A percentile compares a stretch with the other conserved stretches of the same genome.
Conservation (phyloP, 92 coral and sea anemone genomes). For the Porites lobata region DNA sequence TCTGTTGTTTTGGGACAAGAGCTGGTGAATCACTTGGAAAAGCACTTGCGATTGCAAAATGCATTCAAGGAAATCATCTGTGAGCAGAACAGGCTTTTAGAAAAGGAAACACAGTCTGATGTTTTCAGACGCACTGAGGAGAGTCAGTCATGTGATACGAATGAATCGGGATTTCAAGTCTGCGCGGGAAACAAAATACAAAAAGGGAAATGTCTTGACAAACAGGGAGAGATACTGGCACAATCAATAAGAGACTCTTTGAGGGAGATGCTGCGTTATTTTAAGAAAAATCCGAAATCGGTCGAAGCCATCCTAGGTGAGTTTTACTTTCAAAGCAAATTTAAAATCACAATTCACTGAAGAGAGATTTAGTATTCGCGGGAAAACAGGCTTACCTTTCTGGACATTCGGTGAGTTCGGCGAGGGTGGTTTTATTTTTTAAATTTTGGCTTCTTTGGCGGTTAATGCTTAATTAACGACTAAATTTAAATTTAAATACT, state of each 20-base stretch:
- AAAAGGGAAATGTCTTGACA: conserved; percentile 45
- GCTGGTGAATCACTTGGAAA: conserved; percentile 59
- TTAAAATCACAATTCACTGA: not conserved
- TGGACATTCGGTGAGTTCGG: no score
- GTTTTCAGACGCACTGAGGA: not conserved
- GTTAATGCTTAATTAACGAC: no score
- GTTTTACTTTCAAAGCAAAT: not conserved
- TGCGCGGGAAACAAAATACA: not conserved
- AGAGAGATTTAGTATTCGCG: no score
- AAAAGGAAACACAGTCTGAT: not conserved
- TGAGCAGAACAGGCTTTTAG: not conserved
- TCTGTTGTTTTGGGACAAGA: conserved; percentile 79
- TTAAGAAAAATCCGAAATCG: conserved; percentile 89
- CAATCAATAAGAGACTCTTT: conserved; percentile 74
- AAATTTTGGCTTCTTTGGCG: no score
- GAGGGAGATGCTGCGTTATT: conserved; percentile 78
- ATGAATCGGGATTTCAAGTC: not conserved
- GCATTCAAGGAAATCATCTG: conserved; percentile 7
- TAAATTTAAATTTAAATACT: no score
- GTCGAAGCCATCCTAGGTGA: conserved; percentile 79
- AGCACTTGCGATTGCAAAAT: conserved; percentile 51
- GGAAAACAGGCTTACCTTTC: not conserved
- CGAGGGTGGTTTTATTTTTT: no score
- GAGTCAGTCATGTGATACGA: not conserved
- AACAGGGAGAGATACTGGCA: conserved; percentile 50